A percentile compares a stretch with the other conserved stretches of the same genome.
Evolutionary conservation across 2,113 vertebrate genomes (phyloP).

Genomic region (Pelecanoides urinatrix): DNA sequence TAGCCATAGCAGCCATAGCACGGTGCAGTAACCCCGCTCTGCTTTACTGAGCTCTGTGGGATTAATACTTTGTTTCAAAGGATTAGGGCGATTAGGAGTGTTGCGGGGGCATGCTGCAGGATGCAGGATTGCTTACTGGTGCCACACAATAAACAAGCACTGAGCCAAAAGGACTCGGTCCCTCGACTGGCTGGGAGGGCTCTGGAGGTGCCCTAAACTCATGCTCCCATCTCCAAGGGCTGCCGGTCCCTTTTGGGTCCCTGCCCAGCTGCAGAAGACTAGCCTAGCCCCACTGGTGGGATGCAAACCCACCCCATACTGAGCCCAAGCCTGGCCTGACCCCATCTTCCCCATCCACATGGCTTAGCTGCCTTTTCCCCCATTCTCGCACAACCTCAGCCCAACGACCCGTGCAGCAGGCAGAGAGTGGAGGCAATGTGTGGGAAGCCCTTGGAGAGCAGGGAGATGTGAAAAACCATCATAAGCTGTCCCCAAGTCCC

Average conservation of each 20-base stretch:
- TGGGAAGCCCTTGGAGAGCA: not conserved
- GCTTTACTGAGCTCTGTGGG: constrained; percentile 41
- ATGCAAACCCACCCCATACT: not conserved
- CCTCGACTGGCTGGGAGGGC: not conserved
- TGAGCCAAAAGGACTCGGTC: not conserved
- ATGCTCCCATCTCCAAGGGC: not conserved
- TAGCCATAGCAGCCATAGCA: constrained; percentile 30
- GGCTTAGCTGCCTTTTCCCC: not conserved
- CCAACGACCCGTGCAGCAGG: not conserved
- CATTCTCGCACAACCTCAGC: not conserved
- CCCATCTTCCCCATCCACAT: not conserved
- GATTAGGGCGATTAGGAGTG: constrained; percentile 61
- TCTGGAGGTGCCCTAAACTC: not conserved
- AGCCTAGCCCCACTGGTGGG: not conserved
- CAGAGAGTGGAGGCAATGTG: accelerated
- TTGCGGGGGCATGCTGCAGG: not conserved
- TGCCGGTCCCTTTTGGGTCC: not conserved
- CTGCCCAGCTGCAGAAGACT: not conserved
- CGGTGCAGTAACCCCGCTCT: not conserved
- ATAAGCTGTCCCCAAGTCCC: not conserved
- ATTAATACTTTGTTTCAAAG: constrained; percentile 65
- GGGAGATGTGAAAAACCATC: not conserved
- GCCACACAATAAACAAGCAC: not conserved
- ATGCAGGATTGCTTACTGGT: not conserved
- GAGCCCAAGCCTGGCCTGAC: not conserved